Evolutionary conservation across 2,888 invertebrate species (phyloP).

Genomic region (Leptinotarsa rubiginosa): DNA sequence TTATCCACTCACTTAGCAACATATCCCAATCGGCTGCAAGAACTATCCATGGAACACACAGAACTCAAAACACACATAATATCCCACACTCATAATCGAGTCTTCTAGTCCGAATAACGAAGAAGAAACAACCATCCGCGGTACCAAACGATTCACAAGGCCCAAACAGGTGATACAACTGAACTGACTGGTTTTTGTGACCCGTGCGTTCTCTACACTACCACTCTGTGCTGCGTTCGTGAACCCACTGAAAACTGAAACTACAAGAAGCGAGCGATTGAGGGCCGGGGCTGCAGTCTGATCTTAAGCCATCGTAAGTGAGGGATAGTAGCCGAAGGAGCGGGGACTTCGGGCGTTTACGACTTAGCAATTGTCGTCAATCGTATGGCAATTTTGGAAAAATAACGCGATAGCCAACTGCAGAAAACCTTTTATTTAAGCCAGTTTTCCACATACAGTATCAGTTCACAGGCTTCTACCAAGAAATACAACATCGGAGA

Average conservation of each 20-base stretch:
- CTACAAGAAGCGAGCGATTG: constrained; percentile 24
- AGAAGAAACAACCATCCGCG: constrained; percentile 26
- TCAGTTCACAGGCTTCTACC: too few relatives aligned
- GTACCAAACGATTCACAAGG: constrained; percentile 23
- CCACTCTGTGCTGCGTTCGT: constrained; percentile 17
- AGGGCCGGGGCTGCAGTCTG: not conserved
- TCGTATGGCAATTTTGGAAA: not conserved
- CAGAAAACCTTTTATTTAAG: not conserved
- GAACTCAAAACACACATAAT: constrained; percentile 39
- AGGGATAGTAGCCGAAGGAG: not conserved
- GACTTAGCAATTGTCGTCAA: not conserved
- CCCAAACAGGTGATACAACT: constrained; percentile 39
- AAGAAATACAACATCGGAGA: not conserved
- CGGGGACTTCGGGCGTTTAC: not conserved
- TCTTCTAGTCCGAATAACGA: constrained; percentile 19
- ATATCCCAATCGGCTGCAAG: constrained; percentile 29
- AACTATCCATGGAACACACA: constrained; percentile 46
- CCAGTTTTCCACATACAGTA: too few relatives aligned
- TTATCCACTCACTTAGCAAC: constrained; percentile 27
- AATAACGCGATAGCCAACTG: not conserved
- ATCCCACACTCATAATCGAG: constrained; percentile 35
- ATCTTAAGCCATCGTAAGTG: constrained; percentile 7
- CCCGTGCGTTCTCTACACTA: constrained; percentile 10
- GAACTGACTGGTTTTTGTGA: constrained; percentile 36
- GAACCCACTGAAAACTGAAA: constrained; percentile 36